Evolutionary conservation across 2,888 invertebrate species (phyloP).

Genomic region (Corythucha ciliata): DNA sequence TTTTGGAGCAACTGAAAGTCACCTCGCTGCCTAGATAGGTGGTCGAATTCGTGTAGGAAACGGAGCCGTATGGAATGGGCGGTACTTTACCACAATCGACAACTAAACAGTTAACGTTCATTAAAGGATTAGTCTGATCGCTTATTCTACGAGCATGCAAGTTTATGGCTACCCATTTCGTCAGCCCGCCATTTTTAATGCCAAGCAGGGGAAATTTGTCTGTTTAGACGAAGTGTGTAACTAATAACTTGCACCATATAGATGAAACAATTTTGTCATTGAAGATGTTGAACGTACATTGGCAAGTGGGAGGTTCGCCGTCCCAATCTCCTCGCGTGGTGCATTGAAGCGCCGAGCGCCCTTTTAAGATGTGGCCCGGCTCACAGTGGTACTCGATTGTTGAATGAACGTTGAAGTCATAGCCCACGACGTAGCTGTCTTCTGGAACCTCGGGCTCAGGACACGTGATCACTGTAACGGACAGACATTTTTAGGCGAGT

Average conservation of each 20-base stretch:
- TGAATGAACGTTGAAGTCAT: slow-evolving; percentile 81
- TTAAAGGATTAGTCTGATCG: too few species aligned
- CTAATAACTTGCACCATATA: too few species aligned
- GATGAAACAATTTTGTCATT: slow-evolving; percentile 18
- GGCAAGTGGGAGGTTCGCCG: slow-evolving; percentile 67
- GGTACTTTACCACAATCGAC: slow-evolving; percentile 81
- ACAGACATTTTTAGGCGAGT: neutral
- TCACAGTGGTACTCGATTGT: slow-evolving; percentile 82
- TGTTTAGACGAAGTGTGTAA: too few species aligned
- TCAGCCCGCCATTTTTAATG: too few species aligned
- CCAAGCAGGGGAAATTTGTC: too few species aligned
- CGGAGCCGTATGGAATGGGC: slow-evolving; percentile 65
- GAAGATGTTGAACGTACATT: slow-evolving; percentile 53
- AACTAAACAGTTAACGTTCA: too few species aligned
- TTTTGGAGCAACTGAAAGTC: slow-evolving; percentile 66
- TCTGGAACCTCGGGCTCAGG: slow-evolving; percentile 76
- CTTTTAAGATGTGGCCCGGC: slow-evolving; percentile 67
- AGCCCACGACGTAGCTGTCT: slow-evolving; percentile 79
- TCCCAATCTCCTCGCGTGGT: slow-evolving; percentile 74
- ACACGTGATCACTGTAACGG: slow-evolving; percentile 65
- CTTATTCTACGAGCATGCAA: too few species aligned
- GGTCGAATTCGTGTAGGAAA: slow-evolving; percentile 64
- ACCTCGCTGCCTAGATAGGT: slow-evolving; percentile 75
- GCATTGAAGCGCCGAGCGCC: slow-evolving; percentile 61
- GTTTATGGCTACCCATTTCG: too few species aligned